A percentile compares a stretch with the other conserved stretches of the same genome.
Evolutionary conservation across 1,140 invertebrate genomes (phyloP).

Genomic region (Cotesia vestalis): DNA sequence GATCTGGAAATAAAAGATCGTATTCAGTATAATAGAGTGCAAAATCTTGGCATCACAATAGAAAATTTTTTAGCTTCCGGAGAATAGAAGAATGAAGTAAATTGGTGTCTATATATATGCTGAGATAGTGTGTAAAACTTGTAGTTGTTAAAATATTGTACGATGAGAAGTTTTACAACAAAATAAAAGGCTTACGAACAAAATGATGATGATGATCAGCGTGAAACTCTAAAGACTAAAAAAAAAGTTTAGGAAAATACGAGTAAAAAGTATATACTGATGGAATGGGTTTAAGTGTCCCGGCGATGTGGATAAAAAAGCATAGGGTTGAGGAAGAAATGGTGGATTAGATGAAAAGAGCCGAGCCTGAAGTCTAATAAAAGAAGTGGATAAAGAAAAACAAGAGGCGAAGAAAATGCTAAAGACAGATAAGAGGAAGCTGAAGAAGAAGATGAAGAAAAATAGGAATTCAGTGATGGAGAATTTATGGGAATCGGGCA

Average conservation of each 20-base stretch:
- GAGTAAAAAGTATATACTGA: slow-evolving; percentile 4
- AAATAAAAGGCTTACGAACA: background rate
- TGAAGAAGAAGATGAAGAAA: slow-evolving; percentile 13
- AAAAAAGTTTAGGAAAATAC: slow-evolving; percentile 31
- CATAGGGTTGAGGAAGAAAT: too few species aligned
- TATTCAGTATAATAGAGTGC: slow-evolving; percentile 29
- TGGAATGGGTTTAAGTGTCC: background rate
- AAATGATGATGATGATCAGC: background rate
- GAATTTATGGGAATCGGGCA: slow-evolving; percentile 51
- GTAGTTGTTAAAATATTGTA: background rate
- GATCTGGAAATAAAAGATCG: slow-evolving; percentile 28
- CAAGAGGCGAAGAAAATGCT: background rate
- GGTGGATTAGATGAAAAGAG: background rate
- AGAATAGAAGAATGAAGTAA: slow-evolving; percentile 7
- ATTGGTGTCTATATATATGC: slow-evolving; percentile 25
- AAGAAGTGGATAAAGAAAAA: slow-evolving; percentile 11
- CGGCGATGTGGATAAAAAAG: too few species aligned
- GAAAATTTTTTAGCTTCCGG: slow-evolving; percentile 25
- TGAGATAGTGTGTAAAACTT: background rate
- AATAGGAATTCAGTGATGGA: slow-evolving; percentile 27
- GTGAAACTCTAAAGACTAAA: slow-evolving; percentile 32
- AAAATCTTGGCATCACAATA: slow-evolving; percentile 32
- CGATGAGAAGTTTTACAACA: background rate
- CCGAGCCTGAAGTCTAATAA: background rate
- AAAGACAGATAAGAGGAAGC: background rate